These are phyloP conservation scores for Malurus alboscapulatus DNA, from an alignment of 2,113 vertebrate species.

Conservation along the genomic window DNA sequence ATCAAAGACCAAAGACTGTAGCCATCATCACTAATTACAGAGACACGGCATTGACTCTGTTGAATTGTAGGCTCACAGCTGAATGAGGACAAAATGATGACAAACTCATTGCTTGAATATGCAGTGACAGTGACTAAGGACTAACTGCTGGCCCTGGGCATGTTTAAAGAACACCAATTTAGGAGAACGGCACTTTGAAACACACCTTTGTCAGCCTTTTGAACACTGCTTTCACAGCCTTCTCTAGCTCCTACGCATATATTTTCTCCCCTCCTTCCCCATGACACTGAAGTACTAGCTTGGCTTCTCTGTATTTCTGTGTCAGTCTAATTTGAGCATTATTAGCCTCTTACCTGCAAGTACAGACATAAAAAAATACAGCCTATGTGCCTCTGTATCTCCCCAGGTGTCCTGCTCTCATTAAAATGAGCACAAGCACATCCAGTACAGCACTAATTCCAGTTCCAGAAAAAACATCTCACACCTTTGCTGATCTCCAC, in stretches of 20 bases:
- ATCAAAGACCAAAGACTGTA: neutral
- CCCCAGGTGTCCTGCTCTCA: neutral
- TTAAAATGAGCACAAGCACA: neutral
- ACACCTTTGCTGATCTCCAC: constrained; percentile 90
- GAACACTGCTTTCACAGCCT: neutral
- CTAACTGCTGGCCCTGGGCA: neutral
- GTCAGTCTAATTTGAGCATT: neutral
- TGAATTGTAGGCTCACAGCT: neutral
- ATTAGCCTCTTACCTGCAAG: neutral
- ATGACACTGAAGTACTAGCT: neutral
- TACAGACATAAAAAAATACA: neutral
- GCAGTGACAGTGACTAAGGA: neutral
- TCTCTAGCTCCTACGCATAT: neutral
- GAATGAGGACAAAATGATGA: neutral
- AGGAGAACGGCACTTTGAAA: neutral
- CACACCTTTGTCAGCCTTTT: neutral
- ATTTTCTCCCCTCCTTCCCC: neutral
- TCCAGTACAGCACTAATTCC: neutral
- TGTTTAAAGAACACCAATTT: neutral
- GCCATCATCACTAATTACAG: neutral
- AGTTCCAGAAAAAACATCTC: neutral
- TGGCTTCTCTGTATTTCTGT: neutral
- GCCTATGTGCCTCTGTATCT: neutral
- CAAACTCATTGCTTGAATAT: neutral
- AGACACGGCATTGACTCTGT: neutral